Evolutionary conservation across 2,113 vertebrate species (phyloP), one percentile per base, ranked within the genome.

Genomic region (Bungarus multicinctus): DNA sequence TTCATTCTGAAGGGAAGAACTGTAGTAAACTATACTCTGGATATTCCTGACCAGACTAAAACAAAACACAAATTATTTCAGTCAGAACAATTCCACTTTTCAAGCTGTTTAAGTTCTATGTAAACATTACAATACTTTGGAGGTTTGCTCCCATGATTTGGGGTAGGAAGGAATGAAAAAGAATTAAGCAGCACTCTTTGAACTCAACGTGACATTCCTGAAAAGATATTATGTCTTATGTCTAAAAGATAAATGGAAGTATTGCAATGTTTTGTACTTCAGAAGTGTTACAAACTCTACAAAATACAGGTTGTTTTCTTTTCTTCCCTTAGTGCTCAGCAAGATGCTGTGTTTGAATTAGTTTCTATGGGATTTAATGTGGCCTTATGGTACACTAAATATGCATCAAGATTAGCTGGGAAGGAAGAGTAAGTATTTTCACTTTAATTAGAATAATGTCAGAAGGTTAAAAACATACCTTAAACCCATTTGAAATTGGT

Each of bases 351-450:
- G 74, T 99, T 99, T 97, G 99, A 99, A 93, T 96, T 99, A 96
- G 96, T 98, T 94, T 99, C 99, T 55, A 99, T 99, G 98, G 98
- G 98, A 93, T 99, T 99, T 97, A 99, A 99, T 91, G 97, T 99
- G 43, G 99, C 98, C 89, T 57, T 99, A 3, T 99, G 99, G 99
- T 98, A 99, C 96, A 99, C 99, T 91, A 99, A 99, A 97, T 99
- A 99, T 92, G 98, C 99, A 94, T 99, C 99, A 39, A 98, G 98
- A 97, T 96, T 99, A 6, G 98, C 99, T 92, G 99, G 99, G 95
- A 99, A 99, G 97, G 99, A 99, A 97, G 99, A 99, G 99, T 99
- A 98, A 98, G 98, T 88, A 95, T 90, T 60, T 85, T 96, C 91
- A 90, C 54, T 92, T 93, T 18, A 88, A 39, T 81, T 81, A 52